Base-by-base conservation (phyloP, 2,888 invertebrate species). In the Harpagoxenus sublaevis region DNA sequence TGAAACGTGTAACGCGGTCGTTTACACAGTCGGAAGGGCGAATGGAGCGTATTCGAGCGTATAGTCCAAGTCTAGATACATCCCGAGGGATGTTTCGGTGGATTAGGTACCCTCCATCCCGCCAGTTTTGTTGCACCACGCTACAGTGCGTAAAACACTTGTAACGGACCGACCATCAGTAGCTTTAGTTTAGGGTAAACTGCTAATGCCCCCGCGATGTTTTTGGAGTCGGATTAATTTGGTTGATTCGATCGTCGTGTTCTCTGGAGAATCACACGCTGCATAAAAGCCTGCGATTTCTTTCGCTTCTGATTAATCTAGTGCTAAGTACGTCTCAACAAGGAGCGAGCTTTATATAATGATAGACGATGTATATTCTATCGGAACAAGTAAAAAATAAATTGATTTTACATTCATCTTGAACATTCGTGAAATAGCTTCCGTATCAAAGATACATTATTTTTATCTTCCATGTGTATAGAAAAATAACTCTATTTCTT, bases 201-300 rank as follows among this genome's bases (percentile, higher is more conserved):
- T 93, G 92, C 92, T 93, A 94, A 94, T 93, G 94, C 92, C 87
- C 88, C 91, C 89, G 87, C 93, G 92, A 93, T 94, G 94, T 94
- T 95, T 94, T 93, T 92, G 91, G 94, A 93, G 92, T 93, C 92
- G 94, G 94, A 95, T 94, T 94, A 94, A 95, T 95, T 95, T 94
- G 92, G 91, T 92, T 92, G 92, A 94, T 93, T 93, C 93, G 91
- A 93, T 94, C 92, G 91, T 89, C 85, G 82, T 42, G 68, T 71
- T 89, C 92, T 89, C 91, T 74, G 63, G 92, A 92, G 92, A 92
- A 75, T 87, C 77, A 83, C 23, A 15, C 45, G 15, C 60, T 15
- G 31, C 31, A 42, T 15, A 18, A 45, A 18, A 39, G 39, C 18
- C 12, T 39, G 66, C 51, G 39, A 77, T 74, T 79, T 60, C 65